Evolutionary conservation across 2,113 vertebrate genomes (phyloP), one percentile per base, ranked within the genome.

Genomic region (Candoia aspera): DNA sequence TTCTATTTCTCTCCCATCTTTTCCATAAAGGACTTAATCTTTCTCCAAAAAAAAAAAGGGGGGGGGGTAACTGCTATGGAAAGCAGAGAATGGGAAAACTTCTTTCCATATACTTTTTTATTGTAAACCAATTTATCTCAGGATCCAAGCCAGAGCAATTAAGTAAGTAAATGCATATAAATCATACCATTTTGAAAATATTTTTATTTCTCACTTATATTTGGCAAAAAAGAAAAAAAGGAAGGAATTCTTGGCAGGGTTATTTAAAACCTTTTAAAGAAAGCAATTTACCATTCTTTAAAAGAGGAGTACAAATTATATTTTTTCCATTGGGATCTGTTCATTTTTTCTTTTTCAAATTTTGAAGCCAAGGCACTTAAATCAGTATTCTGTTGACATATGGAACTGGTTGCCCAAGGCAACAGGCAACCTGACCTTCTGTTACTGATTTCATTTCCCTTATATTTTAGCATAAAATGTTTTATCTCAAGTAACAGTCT

Each of bases 351-450:
- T 9, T 42, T 21, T 23, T n/a, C 37, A 85, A 57, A 93, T 92
- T 94, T 94, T 94, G 46, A 94, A 88, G 86, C 15, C 58, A 92
- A 92, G 46, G 90, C 83, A 68, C 11, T 88, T 58, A 21, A 93
- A 88, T 91, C 88, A 92, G 53, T 57, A 93, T 6, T 42, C 60
- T 86, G 58, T 29, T 84, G 73, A 88, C 0, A 64, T 83, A 33
- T 2, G 87, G 90, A 91, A 60, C 86, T 86, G 62, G 37, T 79
- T 84, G 83, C 91, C 84, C 84, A 57, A 83, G 29, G 29, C 86
- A 93, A 0, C 46, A 53, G 92, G 86, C 15, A 91, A 92, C 84
- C 17, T 12, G n/a, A 9, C 42, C 88, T 19, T 88, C 33, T 49
- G 12, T 26, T 90, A 59, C 9, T 83, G 3, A 86, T 29, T 90